Base-by-base conservation (phyloP, 2,797 vertebrate species). In the Cichlasoma orientale region DNA sequence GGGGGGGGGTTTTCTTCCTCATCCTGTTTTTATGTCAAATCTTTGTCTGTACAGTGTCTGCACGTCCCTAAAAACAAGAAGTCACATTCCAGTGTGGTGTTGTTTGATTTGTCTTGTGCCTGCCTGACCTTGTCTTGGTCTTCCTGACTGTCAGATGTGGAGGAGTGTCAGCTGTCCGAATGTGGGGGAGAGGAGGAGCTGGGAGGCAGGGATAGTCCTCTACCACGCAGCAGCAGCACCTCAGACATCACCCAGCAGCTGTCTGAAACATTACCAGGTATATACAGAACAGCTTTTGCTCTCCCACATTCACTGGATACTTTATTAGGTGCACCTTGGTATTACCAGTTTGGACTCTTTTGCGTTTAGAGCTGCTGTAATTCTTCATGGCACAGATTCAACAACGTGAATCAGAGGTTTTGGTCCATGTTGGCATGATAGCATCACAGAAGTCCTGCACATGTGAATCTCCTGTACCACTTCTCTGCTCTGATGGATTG, bases 201-300 rank as follows among this genome's bases (percentile, higher is more conserved):
- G 56, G 92, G 88, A 56, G 96, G 96, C 5, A 95, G 92, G 29
- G 97, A 97, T 23, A 96, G 95, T 80, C 94, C 95, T 58, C 95
- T 99, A 13, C 94, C 95, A 18, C 96, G 97, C 70, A 99, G 98
- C 86, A 98, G 97, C 92, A 99, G 98, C 93, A 96, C 97, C 54
- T 98, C 98, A 0, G 98, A 99, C 86, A 96, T 99, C 92, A 92
- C 96, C n/a, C 97, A 98, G 75, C 96, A 96, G 2, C 91, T 95
- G 56, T 93, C 95, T 16, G 96, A 97, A 33, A 86, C 94, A 54
- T 92, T 96, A 44, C 97, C 96, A 94, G 97, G 98, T 98, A 94
- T 0, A 38, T 31, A 33, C 21, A 61, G 38, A 80, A 56, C 53
- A 23, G 19, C n/a, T 38, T 38, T 44, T 25, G 25, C 10, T 44